phyloP scores from a whole-genome alignment of 2,113 vertebrate genomes.

The Apaloderma vittatum region DNA sequence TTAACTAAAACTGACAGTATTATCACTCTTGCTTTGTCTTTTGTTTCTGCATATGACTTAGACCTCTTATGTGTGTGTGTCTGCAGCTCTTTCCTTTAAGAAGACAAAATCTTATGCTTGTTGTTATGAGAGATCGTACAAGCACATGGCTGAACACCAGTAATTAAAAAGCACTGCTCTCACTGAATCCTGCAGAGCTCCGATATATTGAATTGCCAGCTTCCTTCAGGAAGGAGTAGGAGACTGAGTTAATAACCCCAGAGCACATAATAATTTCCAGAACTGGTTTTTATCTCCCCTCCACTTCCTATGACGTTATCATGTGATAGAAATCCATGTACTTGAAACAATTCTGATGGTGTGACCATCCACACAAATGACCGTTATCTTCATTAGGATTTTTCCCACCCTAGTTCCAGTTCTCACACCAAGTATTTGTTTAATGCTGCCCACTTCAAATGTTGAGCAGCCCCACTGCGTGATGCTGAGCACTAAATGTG shows the following conservation, averaged over 20 bases:
- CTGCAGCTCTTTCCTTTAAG: background rate
- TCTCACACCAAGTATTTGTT: fast-evolving
- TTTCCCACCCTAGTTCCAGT: background rate
- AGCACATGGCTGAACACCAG: background rate
- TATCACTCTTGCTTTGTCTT: background rate
- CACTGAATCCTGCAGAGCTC: background rate
- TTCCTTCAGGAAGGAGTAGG: background rate
- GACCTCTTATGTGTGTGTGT: background rate
- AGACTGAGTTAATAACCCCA: background rate
- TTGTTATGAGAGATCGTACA: background rate
- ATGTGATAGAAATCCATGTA: background rate
- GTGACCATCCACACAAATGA: background rate
- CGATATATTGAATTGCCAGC: background rate
- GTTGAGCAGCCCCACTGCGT: background rate
- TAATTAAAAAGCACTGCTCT: background rate
- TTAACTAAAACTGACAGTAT: background rate
- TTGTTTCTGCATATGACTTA: background rate
- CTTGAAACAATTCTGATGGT: background rate
- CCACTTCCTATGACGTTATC: background rate
- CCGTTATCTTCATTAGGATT: fast-evolving
- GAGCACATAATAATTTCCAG: background rate
- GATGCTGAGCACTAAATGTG: background rate
- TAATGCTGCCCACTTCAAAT: background rate
- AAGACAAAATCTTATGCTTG: background rate
- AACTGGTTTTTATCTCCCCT: background rate